Evolutionary conservation across 2,797 vertebrate genomes (phyloP).

Genomic region (Silurus aristotelis): DNA sequence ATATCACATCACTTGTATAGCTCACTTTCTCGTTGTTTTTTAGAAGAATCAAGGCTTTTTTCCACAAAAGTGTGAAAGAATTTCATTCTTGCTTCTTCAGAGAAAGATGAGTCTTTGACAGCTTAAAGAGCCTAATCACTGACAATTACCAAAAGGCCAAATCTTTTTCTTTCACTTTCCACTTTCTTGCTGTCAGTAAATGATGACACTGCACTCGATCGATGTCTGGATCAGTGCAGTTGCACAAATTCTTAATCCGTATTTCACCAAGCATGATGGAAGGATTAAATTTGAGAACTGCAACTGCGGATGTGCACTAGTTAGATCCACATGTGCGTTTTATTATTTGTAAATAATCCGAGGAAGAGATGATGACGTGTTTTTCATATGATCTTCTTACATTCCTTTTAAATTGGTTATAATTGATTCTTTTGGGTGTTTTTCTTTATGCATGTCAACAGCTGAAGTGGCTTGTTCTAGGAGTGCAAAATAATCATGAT

Average conservation of each 20-base stretch:
- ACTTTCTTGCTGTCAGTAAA: slow-evolving; percentile 42
- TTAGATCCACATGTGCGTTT: neutral
- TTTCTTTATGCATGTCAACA: neutral
- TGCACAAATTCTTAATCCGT: slow-evolving; percentile 1
- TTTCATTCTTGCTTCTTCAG: slow-evolving; percentile 66
- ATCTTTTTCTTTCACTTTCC: slow-evolving; percentile 42
- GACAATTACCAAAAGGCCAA: slow-evolving; percentile 75
- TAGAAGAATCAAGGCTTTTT: slow-evolving; percentile 52
- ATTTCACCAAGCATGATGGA: slow-evolving; percentile 8
- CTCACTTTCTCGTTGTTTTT: slow-evolving; percentile 50
- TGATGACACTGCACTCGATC: slow-evolving; percentile 53
- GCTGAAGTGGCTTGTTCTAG: neutral
- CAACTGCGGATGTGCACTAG: slow-evolving; percentile 7
- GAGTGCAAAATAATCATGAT: neutral
- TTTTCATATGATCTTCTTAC: neutral
- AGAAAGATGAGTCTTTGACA: slow-evolving; percentile 58
- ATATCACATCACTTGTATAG: slow-evolving; percentile 67
- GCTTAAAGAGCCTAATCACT: slow-evolving; percentile 75
- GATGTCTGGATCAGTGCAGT: slow-evolving; percentile 3
- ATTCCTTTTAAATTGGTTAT: neutral
- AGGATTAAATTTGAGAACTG: slow-evolving; percentile 1
- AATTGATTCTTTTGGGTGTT: neutral
- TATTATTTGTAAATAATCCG: slow-evolving; percentile 4
- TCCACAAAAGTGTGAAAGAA: slow-evolving; percentile 68
- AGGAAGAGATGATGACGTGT: neutral